phyloP scores from a whole-genome alignment of 2,888 invertebrate species.

The Homarus gammarus region DNA sequence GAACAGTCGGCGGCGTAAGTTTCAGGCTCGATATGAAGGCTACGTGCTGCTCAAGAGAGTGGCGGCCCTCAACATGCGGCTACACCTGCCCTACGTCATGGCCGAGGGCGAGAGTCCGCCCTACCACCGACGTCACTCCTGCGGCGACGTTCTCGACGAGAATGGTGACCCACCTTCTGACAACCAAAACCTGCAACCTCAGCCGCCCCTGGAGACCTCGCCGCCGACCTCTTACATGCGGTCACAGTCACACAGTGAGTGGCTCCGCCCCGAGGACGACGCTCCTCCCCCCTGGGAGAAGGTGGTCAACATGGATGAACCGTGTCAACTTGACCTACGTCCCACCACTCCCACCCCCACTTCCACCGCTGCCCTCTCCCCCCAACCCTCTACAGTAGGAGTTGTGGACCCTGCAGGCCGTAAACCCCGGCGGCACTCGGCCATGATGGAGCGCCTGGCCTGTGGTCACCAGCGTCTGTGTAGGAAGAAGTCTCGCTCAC shows the following conservation, averaged over 20 bases:
- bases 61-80: constrained; percentile 18
- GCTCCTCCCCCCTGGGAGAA: constrained; percentile 22
- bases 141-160: constrained; percentile 44
- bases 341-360: constrained; percentile 3
- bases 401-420: constrained; percentile 35
- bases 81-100: constrained; percentile 40
- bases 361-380: not conserved
- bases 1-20: constrained; percentile 69
- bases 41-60: constrained; percentile 71
- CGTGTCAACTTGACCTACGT: not conserved
- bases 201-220: not conserved
- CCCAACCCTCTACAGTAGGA: constrained; percentile 10
- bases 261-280: constrained; percentile 27
- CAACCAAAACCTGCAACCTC: not conserved
- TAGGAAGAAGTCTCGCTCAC: constrained; percentile 74
- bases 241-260: constrained; percentile 57
- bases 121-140: constrained; percentile 54
- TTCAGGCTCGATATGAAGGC: constrained; percentile 75
- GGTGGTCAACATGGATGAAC: constrained; percentile 30
- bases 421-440: constrained; percentile 56
- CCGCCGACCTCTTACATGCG: constrained; percentile 26
- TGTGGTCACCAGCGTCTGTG: constrained; percentile 69
- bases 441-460: constrained; percentile 49
- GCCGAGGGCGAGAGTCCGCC: constrained; percentile 33
- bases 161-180: constrained; percentile 11